Percentiles rank a stretch among this genome's conserved stretches.
These are phyloP conservation scores for Sinotaia quadrata DNA, from an alignment of 2,888 invertebrate genomes.

Conservation along the genomic window DNA sequence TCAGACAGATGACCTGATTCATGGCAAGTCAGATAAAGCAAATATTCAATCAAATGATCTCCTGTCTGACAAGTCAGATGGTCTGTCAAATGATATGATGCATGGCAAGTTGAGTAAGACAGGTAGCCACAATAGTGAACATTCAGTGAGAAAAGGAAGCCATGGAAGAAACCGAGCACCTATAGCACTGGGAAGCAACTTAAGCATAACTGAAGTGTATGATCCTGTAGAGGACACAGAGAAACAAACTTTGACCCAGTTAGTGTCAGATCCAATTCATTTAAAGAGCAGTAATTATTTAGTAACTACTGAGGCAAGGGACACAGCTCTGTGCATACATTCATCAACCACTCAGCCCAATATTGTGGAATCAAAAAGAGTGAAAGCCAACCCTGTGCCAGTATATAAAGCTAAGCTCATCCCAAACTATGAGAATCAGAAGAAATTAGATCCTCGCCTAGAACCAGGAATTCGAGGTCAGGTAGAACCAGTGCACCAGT, in stretches of 20 bases:
- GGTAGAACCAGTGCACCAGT: slow-evolving; percentile 43
- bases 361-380: slow-evolving; percentile 35
- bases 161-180: slow-evolving; percentile 39
- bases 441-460: slow-evolving; percentile 48
- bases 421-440: slow-evolving; percentile 61
- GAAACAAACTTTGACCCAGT: too few relatives aligned
- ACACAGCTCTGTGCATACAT: not conserved
- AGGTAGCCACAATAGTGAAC: too few relatives aligned
- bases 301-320: too few relatives aligned
- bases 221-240: slow-evolving; percentile 3
- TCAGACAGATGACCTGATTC: too few relatives aligned
- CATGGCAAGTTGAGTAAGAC: too few relatives aligned
- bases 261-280: too few relatives aligned
- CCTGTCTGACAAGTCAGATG: too few relatives aligned
- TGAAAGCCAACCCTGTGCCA: slow-evolving; percentile 46
- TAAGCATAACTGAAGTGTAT: slow-evolving; percentile 48
- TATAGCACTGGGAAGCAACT: slow-evolving; percentile 48
- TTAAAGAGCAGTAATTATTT: too few relatives aligned
- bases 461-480: slow-evolving; percentile 46
- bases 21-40: too few relatives aligned
- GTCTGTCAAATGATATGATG: too few relatives aligned
- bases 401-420: slow-evolving; percentile 52
- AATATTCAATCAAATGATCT: too few relatives aligned
- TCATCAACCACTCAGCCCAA: slow-evolving; percentile 6
- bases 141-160: too few relatives aligned